phyloP scores from a whole-genome alignment of 2,113 vertebrate genomes.

The Phaethornis superciliosus region DNA sequence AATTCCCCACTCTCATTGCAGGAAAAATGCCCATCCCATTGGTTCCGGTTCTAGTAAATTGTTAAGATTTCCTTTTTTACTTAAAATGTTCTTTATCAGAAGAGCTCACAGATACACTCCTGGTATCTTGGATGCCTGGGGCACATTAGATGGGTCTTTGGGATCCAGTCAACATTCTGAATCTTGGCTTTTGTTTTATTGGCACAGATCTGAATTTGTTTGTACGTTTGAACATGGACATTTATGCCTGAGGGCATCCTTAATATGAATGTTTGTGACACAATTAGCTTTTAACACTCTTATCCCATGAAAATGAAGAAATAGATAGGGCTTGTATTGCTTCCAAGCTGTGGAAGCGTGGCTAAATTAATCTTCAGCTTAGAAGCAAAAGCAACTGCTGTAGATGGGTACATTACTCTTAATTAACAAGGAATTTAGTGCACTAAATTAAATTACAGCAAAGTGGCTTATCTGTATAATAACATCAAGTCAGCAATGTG shows the following conservation, averaged over 20 bases:
- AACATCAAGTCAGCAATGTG: background rate
- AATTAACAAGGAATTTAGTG: slow-evolving; percentile 25
- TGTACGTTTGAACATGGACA: background rate
- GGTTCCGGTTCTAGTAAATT: background rate
- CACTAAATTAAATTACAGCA: background rate
- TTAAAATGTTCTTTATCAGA: background rate
- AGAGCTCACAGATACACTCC: background rate
- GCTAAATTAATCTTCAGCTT: background rate
- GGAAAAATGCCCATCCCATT: background rate
- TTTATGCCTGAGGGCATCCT: background rate
- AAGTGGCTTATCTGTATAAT: background rate
- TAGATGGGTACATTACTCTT: background rate
- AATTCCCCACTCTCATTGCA: background rate
- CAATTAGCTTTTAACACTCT: background rate
- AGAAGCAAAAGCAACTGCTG: background rate
- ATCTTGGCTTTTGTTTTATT: background rate
- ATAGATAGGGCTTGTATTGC: background rate
- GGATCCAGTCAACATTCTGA: background rate
- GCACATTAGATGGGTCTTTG: background rate
- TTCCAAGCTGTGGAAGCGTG: background rate
- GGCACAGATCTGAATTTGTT: background rate
- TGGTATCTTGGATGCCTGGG: background rate
- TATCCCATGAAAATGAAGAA: background rate
- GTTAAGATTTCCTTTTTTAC: background rate
- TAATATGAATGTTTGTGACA: background rate